phyloP scores from a whole-genome alignment of 1,140 invertebrate species.

The Mizuhopecten yessoensis region DNA sequence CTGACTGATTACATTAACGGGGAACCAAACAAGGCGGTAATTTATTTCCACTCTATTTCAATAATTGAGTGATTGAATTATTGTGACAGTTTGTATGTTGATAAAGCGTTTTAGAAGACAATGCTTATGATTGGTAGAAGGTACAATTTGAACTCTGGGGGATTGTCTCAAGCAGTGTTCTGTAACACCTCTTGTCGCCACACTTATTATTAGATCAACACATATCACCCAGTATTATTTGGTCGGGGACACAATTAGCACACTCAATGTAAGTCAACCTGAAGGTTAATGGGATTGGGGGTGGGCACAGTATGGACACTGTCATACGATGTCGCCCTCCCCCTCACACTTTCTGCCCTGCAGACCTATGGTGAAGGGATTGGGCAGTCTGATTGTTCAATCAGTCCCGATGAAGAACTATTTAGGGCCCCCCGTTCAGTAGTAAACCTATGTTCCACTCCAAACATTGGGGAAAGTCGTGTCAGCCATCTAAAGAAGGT shows the following conservation, averaged over 20 bases:
- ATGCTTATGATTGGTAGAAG: constrained; percentile 68
- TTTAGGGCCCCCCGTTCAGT: too few species aligned
- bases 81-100: constrained; percentile 75
- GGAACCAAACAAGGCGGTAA: constrained; percentile 74
- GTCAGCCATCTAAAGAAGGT: too few species aligned
- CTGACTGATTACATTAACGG: constrained; percentile 72
- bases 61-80: constrained; percentile 77
- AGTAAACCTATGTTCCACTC: too few species aligned
- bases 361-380: too few species aligned
- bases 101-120: constrained; percentile 75
- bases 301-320: background rate
- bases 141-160: constrained; percentile 56
- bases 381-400: too few species aligned
- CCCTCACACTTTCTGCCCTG: too few species aligned
- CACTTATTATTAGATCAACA: constrained; percentile 60
- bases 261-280: constrained; percentile 57
- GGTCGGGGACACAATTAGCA: constrained; percentile 60
- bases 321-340: background rate
- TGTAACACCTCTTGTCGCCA: constrained; percentile 56
- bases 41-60: constrained; percentile 77
- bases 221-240: constrained; percentile 58
- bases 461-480: too few species aligned
- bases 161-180: constrained; percentile 47
- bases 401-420: too few species aligned
- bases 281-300: constrained; percentile 40